Conservation (phyloP, 30 jellyfish, hydroid and myxozoan genomes). For the Aurelia sp. region DNA sequence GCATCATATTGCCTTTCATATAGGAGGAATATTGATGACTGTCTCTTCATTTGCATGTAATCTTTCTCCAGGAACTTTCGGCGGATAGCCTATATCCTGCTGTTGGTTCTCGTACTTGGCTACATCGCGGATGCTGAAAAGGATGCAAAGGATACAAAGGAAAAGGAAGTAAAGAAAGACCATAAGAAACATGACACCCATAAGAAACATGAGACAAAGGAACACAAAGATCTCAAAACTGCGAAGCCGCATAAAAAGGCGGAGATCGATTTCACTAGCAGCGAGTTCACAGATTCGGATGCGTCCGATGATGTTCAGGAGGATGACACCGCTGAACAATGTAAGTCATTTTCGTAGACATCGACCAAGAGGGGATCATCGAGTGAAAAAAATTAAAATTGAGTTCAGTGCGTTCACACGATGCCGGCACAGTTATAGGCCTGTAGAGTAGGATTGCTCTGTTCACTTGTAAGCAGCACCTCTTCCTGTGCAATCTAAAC, state of each 20-base stretch:
- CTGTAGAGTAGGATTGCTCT: no score
- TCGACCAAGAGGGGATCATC: no score
- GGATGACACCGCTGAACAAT: conserved; percentile 32
- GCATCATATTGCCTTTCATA: no score
- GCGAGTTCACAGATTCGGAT: conserved; percentile 50
- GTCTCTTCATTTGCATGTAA: background rate
- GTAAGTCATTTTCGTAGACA: background rate
- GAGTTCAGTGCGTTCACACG: no score
- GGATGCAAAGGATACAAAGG: no score
- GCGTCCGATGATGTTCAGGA: conserved; percentile 40
- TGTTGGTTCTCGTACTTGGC: conserved; percentile 8
- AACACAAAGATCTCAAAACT: no score
- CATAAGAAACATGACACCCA: conserved; percentile 20
- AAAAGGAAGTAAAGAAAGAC: no score
- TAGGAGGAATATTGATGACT: no score
- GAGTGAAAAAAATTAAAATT: no score
- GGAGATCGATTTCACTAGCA: conserved; percentile 43
- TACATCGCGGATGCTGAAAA: conserved; percentile 16
- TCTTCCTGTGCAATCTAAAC: no score
- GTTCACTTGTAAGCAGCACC: no score
- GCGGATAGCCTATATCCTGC: conserved; percentile 11
- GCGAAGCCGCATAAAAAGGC: conserved; percentile 46
- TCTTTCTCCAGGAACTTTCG: conserved; percentile 3
- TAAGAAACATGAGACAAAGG: conserved; percentile 9
- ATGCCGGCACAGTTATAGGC: no score